These are phyloP conservation scores for Cerceris rybyensis DNA, from an alignment of 2,888 invertebrate species.

Conservation along the genomic window DNA sequence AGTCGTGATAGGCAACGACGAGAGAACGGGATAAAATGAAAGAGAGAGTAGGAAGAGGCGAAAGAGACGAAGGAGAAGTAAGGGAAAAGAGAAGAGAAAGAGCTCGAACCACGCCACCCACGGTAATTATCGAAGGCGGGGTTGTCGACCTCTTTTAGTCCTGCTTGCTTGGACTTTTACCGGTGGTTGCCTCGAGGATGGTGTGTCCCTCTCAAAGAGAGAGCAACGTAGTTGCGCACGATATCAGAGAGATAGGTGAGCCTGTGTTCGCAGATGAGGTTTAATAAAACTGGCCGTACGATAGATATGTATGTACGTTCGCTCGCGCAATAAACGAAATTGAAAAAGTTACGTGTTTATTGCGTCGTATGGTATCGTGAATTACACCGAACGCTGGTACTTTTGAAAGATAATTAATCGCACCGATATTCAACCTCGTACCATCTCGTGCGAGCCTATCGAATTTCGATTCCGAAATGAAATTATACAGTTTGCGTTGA, in stretches of 20 bases:
- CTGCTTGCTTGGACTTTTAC: constrained; percentile 61
- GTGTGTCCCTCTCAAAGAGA: constrained; percentile 48
- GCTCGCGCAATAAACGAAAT: constrained; percentile 40
- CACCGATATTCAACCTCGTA: constrained; percentile 31
- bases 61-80: constrained; percentile 11
- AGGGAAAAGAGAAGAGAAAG: constrained; percentile 39
- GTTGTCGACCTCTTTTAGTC: constrained; percentile 69
- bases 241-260: constrained; percentile 39
- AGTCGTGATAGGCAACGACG: not conserved
- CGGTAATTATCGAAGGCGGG: constrained; percentile 68
- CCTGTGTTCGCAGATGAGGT: constrained; percentile 21
- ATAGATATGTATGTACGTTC: not conserved
- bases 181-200: constrained; percentile 52
- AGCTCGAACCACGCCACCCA: constrained; percentile 60
- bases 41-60: constrained; percentile 36
- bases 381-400: constrained; percentile 11
- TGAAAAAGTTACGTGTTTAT: constrained; percentile 37
- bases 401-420: constrained; percentile 57
- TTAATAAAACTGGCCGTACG: constrained; percentile 42
- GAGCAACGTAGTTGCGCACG: constrained; percentile 14
- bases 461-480: constrained; percentile 45
- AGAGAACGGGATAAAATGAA: constrained; percentile 11
- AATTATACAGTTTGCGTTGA: constrained; percentile 51
- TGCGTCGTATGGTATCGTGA: not conserved
- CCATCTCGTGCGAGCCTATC: constrained; percentile 41